Evolutionary conservation across 2,797 vertebrate species (phyloP).

Genomic region (Momotus momota): DNA sequence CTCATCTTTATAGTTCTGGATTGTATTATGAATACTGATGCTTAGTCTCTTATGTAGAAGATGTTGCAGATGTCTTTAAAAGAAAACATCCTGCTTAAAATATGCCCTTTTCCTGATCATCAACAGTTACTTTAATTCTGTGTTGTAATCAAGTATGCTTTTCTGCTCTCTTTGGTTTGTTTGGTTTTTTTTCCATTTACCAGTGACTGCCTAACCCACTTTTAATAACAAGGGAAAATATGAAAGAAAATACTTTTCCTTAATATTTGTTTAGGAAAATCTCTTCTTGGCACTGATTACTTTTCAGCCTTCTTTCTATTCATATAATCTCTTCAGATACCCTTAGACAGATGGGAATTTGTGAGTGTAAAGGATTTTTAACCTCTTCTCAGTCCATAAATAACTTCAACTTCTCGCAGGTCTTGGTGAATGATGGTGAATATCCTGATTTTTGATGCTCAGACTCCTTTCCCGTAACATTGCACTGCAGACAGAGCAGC

Average conservation of each 20-base stretch:
- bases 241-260: background rate
- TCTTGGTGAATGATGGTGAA: background rate
- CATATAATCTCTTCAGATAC: background rate
- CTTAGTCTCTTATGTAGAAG: background rate
- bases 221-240: conserved; percentile 33
- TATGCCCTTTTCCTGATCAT: background rate
- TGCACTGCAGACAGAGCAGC: background rate
- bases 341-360: background rate
- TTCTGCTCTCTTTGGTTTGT: background rate
- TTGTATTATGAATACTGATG: background rate
- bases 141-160: background rate
- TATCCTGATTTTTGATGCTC: background rate
- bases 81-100: conserved; percentile 10
- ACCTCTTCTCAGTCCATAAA: background rate
- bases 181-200: background rate
- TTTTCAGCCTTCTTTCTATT: background rate
- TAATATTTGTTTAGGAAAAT: conserved; percentile 18
- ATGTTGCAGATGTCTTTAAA: conserved; percentile 28
- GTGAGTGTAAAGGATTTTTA: background rate
- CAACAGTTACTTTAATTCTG: background rate
- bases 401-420: background rate
- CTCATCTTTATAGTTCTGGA: background rate
- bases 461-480: background rate
- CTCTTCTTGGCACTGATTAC: background rate
- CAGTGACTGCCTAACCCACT: background rate